Conservation (phyloP, 2,113 vertebrate species). For the Poecile atricapillus region DNA sequence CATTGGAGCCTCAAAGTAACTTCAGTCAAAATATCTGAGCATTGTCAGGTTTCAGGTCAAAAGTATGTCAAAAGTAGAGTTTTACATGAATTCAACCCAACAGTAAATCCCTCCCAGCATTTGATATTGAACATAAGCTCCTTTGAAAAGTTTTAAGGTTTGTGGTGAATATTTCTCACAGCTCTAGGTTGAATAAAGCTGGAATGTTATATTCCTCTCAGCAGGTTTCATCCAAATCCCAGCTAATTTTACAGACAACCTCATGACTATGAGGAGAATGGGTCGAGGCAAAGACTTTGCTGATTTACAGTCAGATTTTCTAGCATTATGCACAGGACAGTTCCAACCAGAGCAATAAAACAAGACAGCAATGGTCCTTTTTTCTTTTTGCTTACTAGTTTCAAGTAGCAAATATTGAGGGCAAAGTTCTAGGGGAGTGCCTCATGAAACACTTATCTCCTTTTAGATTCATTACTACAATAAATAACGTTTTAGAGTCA, state of each 20-base stretch:
- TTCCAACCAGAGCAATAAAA: background rate
- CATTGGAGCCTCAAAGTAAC: background rate
- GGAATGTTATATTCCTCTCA: background rate
- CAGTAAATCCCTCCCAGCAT: background rate
- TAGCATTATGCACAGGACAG: background rate
- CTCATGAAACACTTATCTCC: background rate
- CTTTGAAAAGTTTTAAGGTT: constrained; percentile 2
- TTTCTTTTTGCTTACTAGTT: background rate
- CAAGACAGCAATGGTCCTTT: background rate
- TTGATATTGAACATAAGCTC: background rate
- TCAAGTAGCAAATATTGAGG: background rate
- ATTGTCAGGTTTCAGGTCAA: constrained; percentile 40
- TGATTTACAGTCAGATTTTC: background rate
- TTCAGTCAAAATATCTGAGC: background rate
- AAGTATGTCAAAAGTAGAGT: background rate
- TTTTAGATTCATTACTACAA: background rate
- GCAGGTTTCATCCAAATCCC: background rate
- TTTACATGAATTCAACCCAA: background rate
- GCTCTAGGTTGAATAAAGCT: background rate
- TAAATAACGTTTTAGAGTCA: background rate
- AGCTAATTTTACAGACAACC: background rate
- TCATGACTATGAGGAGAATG: background rate
- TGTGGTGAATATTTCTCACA: background rate
- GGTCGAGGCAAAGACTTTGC: background rate
- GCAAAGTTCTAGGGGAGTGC: background rate